Evolutionary conservation across 2,888 invertebrate species (phyloP), one percentile per base, ranked within the genome.

Genomic region (Hipparchia semele): DNA sequence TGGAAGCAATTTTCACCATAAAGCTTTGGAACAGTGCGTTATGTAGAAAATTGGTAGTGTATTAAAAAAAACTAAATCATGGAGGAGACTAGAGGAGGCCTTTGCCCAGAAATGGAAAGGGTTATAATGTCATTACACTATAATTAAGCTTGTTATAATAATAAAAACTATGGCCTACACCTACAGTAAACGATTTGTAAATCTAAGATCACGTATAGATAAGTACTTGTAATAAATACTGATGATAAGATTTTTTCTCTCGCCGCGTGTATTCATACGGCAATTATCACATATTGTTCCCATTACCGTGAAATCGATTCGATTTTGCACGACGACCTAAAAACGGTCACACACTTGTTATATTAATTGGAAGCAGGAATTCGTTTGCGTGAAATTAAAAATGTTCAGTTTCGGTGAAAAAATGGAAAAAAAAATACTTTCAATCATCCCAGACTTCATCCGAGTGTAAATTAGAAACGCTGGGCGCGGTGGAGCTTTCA

Each of bases 281-380:
- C 73, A 71, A 75, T 75, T 68, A 73, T 71, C 71, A 71, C 73
- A 72, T 62, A 75, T 68, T 72, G 72, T 70, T 70, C 12, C 71
- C 60, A 66, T 62, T 74, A 66, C 69, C 64, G 67, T 70, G 53
- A 72, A 74, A 74, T 70, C 67, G 72, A 70, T 72, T 71, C 68
- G 62, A 71, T 74, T 70, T 72, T 67, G 62, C 61, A 49, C 62
- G 70, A 68, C 67, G 74, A 67, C 72, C 68, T 67, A 72, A 72
- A 74, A 70, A 64, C 49, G 56, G 71, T 54, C 56, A 54, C 46
- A 51, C 56, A 65, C 65, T 65, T 61, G 68, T 70, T 72, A 70
- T 68, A 61, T 67, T 72, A 72, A 72, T 68, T 74, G 70, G 61
- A 70, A 69, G 59, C 68, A 68, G 68, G 58, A 68, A 33, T 51